Conservation (phyloP, 1,140 invertebrate genomes). For the Zaprionus taronus region DNA sequence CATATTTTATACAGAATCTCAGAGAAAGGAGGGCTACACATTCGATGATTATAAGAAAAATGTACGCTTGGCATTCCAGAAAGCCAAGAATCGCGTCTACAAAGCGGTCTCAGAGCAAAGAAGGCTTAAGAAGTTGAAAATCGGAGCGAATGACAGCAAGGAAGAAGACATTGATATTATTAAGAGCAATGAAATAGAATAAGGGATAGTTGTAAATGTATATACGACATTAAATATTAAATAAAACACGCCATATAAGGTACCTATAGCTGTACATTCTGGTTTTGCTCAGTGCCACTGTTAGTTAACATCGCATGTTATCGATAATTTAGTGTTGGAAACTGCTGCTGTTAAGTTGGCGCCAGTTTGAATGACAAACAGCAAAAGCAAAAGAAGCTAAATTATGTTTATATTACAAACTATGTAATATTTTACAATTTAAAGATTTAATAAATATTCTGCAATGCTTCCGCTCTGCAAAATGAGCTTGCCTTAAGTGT, state of each 20-base stretch:
- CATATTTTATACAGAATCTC: conserved; percentile 27
- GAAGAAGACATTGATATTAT: not conserved
- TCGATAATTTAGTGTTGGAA: not conserved
- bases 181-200: conserved; percentile 17
- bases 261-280: not conserved
- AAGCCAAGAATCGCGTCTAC: conserved; percentile 40
- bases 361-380: not conserved
- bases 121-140: conserved; percentile 12
- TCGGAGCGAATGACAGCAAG: not conserved
- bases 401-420: not conserved
- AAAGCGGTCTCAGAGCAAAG: conserved; percentile 22
- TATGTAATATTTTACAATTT: not conserved
- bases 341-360: not conserved
- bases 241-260: conserved; percentile 3
- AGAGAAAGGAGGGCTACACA: conserved; percentile 30
- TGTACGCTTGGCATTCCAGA: conserved; percentile 34
- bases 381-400: not conserved
- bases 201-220: conserved; percentile 3
- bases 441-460: not conserved
- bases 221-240: not conserved
- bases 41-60: conserved; percentile 33
- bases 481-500: not conserved
- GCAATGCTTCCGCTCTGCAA: not conserved
- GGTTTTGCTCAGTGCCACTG: not conserved
- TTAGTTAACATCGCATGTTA: not conserved